Conservation (phyloP, 2,888 invertebrate species). For the Drosophila rubida region DNA sequence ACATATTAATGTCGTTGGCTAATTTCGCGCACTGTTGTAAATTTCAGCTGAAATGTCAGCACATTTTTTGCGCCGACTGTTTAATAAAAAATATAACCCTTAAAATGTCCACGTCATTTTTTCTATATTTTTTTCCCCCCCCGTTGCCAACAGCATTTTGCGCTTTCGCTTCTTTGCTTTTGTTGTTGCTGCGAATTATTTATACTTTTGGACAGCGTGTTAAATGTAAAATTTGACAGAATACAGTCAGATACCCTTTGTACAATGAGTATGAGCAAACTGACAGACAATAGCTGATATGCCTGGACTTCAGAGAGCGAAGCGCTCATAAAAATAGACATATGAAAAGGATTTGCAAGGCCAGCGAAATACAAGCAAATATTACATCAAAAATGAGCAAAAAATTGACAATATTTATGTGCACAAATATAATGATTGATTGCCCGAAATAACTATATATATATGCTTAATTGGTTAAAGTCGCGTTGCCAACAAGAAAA, state of each 20-base stretch:
- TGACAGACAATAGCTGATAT: too few relatives aligned
- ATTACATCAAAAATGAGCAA: neutral
- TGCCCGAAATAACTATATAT: constrained; percentile 10
- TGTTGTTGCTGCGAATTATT: constrained; percentile 5
- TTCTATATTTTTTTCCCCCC: neutral
- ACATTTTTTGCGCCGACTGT: neutral
- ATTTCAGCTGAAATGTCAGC: neutral
- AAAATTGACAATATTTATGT: neutral
- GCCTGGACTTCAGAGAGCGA: too few relatives aligned
- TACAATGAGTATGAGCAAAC: too few relatives aligned
- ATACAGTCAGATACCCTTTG: neutral
- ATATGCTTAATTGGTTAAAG: neutral
- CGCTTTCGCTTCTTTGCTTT: neutral
- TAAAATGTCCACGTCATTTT: neutral
- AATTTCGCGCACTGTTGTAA: neutral
- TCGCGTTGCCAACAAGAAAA: too few relatives aligned
- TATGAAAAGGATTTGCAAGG: constrained; percentile 3
- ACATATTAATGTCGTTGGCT: neutral
- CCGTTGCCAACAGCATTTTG: neutral
- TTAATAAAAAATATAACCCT: neutral
- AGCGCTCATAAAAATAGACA: neutral
- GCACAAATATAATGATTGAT: neutral
- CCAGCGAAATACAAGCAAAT: neutral
- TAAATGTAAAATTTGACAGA: constrained; percentile 12
- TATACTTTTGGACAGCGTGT: constrained; percentile 11